Conservation (phyloP, 2,113 vertebrate species). For the Sceloporus tristichus region DNA sequence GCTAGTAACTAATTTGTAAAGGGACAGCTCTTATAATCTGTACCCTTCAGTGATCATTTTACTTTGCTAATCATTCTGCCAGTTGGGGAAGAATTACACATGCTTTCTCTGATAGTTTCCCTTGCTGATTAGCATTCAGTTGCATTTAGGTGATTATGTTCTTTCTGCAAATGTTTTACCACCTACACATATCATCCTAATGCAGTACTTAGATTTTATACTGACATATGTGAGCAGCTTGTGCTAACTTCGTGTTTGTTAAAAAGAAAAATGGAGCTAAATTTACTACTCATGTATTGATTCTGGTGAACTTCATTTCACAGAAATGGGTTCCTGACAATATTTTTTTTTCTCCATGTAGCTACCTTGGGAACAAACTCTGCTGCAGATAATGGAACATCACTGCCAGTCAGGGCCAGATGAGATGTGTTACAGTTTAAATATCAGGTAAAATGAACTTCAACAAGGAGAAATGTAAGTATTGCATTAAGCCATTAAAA, state of each 20-base stretch:
- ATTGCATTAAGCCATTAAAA: too few species aligned
- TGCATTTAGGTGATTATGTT: slow-evolving; percentile 63
- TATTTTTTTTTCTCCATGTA: background rate
- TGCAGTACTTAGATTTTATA: slow-evolving; percentile 24
- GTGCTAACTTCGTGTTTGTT: slow-evolving; percentile 30
- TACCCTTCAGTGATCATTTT: slow-evolving; percentile 52
- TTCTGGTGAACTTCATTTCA: slow-evolving; percentile 40
- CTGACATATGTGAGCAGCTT: slow-evolving; percentile 12
- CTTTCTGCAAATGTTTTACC: slow-evolving; percentile 38
- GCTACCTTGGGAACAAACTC: background rate
- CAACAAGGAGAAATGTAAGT: too few species aligned
- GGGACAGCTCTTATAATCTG: slow-evolving; percentile 14
- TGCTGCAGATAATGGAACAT: too few species aligned
- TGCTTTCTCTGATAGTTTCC: slow-evolving; percentile 51
- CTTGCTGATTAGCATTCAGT: slow-evolving; percentile 58
- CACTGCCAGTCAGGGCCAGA: too few species aligned
- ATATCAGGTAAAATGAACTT: too few species aligned
- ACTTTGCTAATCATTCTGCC: background rate
- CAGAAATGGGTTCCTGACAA: background rate
- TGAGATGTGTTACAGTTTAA: too few species aligned
- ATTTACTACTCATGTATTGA: slow-evolving; percentile 8
- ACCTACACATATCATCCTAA: slow-evolving; percentile 39
- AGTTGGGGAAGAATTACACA: slow-evolving; percentile 47
- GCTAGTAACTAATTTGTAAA: slow-evolving; percentile 43
- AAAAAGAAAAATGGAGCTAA: slow-evolving; percentile 39